A percentile compares a stretch with the other conserved stretches of the same genome.
phyloP scores from a whole-genome alignment of 1,140 invertebrate species.

The Drosophila nigromelanica region DNA sequence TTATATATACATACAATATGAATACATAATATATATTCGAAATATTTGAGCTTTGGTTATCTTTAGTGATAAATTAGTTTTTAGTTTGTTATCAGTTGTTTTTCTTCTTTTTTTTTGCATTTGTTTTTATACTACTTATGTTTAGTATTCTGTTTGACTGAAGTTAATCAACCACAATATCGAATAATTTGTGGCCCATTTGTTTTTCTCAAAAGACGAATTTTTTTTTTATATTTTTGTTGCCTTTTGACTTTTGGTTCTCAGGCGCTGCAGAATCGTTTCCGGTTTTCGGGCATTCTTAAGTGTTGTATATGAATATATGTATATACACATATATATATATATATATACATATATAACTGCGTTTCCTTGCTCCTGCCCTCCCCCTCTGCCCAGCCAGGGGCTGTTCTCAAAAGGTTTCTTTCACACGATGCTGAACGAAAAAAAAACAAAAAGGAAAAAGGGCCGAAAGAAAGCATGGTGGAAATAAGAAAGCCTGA shows the following conservation, averaged over 20 bases:
- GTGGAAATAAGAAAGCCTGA: constrained; percentile 36
- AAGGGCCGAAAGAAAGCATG: constrained; percentile 9
- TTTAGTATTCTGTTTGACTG: too few relatives aligned
- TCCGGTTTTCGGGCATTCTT: constrained; percentile 34
- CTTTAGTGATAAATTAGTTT: not conserved
- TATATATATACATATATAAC: constrained; percentile 40
- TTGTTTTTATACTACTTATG: too few relatives aligned
- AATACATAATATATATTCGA: too few relatives aligned
- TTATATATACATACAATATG: not conserved
- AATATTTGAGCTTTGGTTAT: not conserved
- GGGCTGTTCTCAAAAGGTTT: constrained; percentile 29
- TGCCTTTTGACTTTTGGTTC: constrained; percentile 23
- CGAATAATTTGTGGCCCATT: constrained; percentile 42
- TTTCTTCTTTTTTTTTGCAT: not conserved
- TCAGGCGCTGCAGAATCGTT: constrained; percentile 2
- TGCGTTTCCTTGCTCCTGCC: not conserved
- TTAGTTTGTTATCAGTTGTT: not conserved
- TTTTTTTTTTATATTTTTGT: not conserved
- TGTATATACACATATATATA: not conserved
- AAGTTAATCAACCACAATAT: constrained; percentile 48
- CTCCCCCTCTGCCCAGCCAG: not conserved
- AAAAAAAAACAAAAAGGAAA: constrained; percentile 5
- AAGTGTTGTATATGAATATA: constrained; percentile 49
- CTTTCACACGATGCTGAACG: constrained; percentile 51
- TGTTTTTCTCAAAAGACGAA: constrained; percentile 15